These are phyloP conservation scores for Tridacna crocea DNA, from an alignment of 2,888 invertebrate genomes.

Conservation along the genomic window DNA sequence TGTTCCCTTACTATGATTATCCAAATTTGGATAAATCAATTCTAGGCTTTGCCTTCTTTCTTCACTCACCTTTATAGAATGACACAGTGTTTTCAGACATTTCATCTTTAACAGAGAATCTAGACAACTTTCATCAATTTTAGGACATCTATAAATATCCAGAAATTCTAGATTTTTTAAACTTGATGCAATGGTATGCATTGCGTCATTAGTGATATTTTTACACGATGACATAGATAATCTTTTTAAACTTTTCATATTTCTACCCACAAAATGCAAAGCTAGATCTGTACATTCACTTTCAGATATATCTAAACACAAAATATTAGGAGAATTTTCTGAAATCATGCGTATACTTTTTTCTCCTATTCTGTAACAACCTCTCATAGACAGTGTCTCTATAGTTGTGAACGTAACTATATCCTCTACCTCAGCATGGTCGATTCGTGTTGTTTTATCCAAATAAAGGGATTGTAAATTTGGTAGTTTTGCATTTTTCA, in stretches of 20 bases:
- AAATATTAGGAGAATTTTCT: conserved; percentile 58
- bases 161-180: conserved; percentile 61
- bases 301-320: conserved; percentile 58
- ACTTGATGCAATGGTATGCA: conserved; percentile 61
- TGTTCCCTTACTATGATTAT: no score
- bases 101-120: conserved; percentile 23
- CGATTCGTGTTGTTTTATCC: conserved; percentile 62
- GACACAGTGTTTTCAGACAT: conserved; percentile 16
- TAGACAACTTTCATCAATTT: conserved; percentile 16
- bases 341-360: conserved; percentile 62
- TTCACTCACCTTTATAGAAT: conserved; percentile 5
- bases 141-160: conserved; percentile 48
- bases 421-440: conserved; percentile 67
- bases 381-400: conserved; percentile 64
- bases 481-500: conserved; percentile 64
- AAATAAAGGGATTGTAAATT: conserved; percentile 67
- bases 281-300: conserved; percentile 66
- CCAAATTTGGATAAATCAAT: not conserved
- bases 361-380: conserved; percentile 70
- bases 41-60: conserved; percentile 9
- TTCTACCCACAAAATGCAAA: conserved; percentile 70
- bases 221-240: conserved; percentile 63
- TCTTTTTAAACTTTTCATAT: conserved; percentile 59
- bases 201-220: conserved; percentile 57
- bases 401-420: conserved; percentile 60